A percentile compares a stretch with the other conserved stretches of the same genome.
These are phyloP conservation scores for Haliclystus octoradiatus DNA, from an alignment of 30 jellyfish, hydroid and myxozoan species.

Conservation along the genomic window DNA sequence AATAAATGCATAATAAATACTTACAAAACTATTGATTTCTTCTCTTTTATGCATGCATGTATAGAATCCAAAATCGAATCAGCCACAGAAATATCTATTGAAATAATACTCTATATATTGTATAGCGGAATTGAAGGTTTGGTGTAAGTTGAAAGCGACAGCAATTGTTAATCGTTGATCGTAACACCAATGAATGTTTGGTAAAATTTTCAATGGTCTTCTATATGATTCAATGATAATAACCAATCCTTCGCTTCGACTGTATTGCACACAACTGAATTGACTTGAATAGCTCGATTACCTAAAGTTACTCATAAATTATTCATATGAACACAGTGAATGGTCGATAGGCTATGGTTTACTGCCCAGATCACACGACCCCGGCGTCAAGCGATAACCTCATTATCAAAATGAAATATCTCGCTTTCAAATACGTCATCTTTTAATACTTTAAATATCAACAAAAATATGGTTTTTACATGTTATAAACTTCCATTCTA, in stretches of 20 bases:
- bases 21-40: neutral
- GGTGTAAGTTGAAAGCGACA: constrained; percentile 25
- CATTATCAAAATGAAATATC: too few species aligned
- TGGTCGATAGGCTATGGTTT: constrained; percentile 50
- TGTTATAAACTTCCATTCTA: too few species aligned
- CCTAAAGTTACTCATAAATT: constrained; percentile 51
- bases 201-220: constrained; percentile 17
- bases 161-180: constrained; percentile 33
- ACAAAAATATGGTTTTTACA: too few species aligned
- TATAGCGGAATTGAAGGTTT: constrained; percentile 21
- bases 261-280: constrained; percentile 71
- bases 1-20: too few species aligned
- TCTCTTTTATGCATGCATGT: neutral
- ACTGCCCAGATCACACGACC: constrained; percentile 14
- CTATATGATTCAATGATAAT: constrained; percentile 18
- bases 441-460: too few species aligned
- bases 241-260: constrained; percentile 55
- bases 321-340: constrained; percentile 67
- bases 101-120: constrained; percentile 25
- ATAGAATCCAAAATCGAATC: constrained; percentile 19
- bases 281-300: constrained; percentile 61
- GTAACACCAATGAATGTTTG: constrained; percentile 57
- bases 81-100: constrained; percentile 2
- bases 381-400: too few species aligned
- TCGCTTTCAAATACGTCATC: too few species aligned